phyloP scores from a whole-genome alignment of 1,140 invertebrate genomes.

The Daktulosphaira vitifoliae region DNA sequence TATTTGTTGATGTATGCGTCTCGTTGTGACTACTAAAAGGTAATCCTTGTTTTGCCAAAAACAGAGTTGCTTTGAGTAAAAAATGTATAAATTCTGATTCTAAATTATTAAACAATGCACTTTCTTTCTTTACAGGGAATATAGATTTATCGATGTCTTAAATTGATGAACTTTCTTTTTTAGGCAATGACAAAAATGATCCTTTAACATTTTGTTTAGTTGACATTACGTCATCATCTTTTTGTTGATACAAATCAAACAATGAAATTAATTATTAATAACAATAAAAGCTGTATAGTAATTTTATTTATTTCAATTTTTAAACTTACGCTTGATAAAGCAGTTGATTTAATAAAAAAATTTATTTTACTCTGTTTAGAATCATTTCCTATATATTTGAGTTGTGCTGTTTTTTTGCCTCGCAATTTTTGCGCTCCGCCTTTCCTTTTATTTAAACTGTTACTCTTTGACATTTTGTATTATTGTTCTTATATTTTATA shows the following conservation, averaged over 20 bases:
- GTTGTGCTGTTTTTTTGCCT: no score
- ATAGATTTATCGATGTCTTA: not conserved
- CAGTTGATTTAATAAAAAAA: no score
- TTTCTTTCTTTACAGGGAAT: not conserved
- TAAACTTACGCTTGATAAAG: no score
- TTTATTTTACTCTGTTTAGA: no score
- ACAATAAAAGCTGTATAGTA: no score
- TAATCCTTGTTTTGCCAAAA: slow-evolving; percentile 7
- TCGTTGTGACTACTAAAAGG: slow-evolving; percentile 3
- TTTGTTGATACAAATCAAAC: no score
- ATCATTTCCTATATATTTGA: no score
- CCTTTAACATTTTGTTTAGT: not conserved
- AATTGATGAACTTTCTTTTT: not conserved
- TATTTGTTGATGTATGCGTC: not conserved
- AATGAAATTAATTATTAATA: no score
- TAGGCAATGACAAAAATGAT: not conserved
- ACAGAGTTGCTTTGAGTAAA: not conserved
- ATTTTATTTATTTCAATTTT: no score
- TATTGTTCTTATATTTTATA: not conserved
- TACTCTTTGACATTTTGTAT: no score
- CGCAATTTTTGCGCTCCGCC: no score
- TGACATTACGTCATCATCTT: not conserved
- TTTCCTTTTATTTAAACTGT: no score
- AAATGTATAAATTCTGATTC: not conserved
- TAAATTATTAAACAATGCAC: not conserved